Percentiles rank a stretch among this genome's conserved stretches.
Conservation (phyloP, 2,797 vertebrate species). For the Peromyscus nudipes region DNA sequence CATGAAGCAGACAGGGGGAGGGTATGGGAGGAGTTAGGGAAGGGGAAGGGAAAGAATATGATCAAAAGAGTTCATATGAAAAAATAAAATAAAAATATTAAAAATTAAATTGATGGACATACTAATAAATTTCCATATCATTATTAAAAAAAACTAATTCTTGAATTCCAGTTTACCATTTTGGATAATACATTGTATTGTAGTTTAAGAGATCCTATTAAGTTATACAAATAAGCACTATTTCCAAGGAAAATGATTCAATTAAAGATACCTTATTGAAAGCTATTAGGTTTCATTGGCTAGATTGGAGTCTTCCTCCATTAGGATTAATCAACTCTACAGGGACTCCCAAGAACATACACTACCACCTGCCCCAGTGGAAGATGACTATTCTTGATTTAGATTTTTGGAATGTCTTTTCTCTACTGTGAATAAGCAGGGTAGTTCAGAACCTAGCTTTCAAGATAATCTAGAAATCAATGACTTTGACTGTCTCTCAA, state of each 20-base stretch:
- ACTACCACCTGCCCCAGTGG: background rate
- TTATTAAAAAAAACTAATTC: background rate
- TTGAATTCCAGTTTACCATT: constrained; percentile 41
- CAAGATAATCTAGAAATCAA: constrained; percentile 49
- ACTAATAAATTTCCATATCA: background rate
- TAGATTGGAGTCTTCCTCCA: background rate
- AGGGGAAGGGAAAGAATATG: background rate
- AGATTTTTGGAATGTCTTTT: constrained; percentile 19
- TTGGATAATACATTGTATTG: constrained; percentile 6
- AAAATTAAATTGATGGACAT: background rate
- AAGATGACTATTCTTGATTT: background rate
- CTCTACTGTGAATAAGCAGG: background rate
- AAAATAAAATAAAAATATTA: background rate
- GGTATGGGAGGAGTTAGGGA: no score
- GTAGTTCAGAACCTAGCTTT: background rate
- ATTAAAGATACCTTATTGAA: constrained; percentile 31
- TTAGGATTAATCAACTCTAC: background rate
- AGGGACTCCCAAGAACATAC: background rate
- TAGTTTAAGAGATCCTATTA: constrained; percentile 2
- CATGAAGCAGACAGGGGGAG: background rate
- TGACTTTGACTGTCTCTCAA: background rate
- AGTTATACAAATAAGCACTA: background rate
- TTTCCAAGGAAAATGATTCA: background rate
- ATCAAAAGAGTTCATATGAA: background rate
- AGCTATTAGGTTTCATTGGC: background rate